Evolutionary conservation across 1,140 invertebrate genomes (phyloP), one percentile per base, ranked within the genome.

Genomic region (Sitophilus oryzae): DNA sequence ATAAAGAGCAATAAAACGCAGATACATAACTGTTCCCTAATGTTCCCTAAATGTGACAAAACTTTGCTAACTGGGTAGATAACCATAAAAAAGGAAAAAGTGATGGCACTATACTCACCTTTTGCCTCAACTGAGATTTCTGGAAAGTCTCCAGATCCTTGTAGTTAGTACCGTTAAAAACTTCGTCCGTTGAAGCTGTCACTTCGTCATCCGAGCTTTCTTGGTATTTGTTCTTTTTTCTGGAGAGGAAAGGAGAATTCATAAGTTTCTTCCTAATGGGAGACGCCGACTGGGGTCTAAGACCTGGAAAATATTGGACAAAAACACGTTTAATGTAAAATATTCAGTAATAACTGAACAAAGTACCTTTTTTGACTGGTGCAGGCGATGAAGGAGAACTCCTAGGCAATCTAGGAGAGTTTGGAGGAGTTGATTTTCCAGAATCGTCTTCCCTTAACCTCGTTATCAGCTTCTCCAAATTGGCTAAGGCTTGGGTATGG

Each of bases 71-170:
- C n/a, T n/a, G 9, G 10, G 16, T 11, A 6, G 10, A 10, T 20
- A 10, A 10, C 18, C 10, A 6, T 18, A 52, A 2, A 52, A 23
- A 21, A 9, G 40, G 15, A 35, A 25, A 15, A 11, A 30, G n/a
- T 8, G 14, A 19, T 21, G n/a, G n/a, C 21, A 21, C 14, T 53
- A 50, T 22, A n/a, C 40, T 41, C 70, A 94, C 92, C 84, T 96
- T 95, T 71, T 96, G 92, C 61, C 89, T 82, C 23, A 96, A 78
- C 66, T 95, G 92, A 34, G 90, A 88, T 74, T 96, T 96, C 71
- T 96, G 93, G 71, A 96, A 95, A 42, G 88, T 92, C 75, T 96
- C 92, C 49, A 96, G 77, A 72, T 96, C 89, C 54, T 84, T 82
- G 68, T 91, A 95, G 72, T 86, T 87, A 52, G 82, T 81, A 50